A percentile compares a stretch with the other conserved stretches of the same genome.
These are phyloP conservation scores for Alosa alosa DNA, from an alignment of 2,113 vertebrate species.

Conservation along the genomic window DNA sequence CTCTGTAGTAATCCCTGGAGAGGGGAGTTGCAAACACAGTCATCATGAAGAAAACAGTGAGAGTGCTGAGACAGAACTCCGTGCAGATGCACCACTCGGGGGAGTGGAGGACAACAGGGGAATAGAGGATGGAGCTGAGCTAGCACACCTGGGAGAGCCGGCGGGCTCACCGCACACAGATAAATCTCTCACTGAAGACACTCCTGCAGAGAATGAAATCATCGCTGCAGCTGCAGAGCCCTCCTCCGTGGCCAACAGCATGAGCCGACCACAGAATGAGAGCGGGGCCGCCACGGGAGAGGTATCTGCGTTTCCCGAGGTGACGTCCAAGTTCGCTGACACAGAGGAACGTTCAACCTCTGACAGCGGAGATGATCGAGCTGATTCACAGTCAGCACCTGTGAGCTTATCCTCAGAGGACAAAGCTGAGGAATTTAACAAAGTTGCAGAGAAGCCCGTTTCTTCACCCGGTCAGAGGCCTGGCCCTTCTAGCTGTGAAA, in stretches of 20 bases:
- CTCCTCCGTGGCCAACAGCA: background rate
- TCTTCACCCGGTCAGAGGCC: background rate
- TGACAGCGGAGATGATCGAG: background rate
- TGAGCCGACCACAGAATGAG: background rate
- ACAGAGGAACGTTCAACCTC: background rate
- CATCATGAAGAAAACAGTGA: background rate
- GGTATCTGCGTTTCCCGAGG: background rate
- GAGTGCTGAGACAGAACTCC: background rate
- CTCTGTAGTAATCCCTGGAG: background rate
- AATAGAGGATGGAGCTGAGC: background rate
- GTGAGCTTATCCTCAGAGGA: background rate
- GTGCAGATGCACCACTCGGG: background rate
- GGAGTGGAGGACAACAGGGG: background rate
- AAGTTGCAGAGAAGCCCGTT: background rate
- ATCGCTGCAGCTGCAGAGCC: background rate
- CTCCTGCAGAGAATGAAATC: background rate
- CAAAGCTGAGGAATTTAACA: background rate
- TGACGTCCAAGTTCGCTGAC: background rate
- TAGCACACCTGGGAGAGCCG: background rate
- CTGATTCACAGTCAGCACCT: background rate
- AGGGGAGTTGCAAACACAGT: background rate
- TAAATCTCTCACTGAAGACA: background rate
- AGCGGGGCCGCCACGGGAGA: background rate
- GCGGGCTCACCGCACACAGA: background rate
- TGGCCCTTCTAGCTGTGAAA: background rate